Evolutionary conservation across 2,797 vertebrate species (phyloP).

Genomic region (Gymnothorax javanicus): DNA sequence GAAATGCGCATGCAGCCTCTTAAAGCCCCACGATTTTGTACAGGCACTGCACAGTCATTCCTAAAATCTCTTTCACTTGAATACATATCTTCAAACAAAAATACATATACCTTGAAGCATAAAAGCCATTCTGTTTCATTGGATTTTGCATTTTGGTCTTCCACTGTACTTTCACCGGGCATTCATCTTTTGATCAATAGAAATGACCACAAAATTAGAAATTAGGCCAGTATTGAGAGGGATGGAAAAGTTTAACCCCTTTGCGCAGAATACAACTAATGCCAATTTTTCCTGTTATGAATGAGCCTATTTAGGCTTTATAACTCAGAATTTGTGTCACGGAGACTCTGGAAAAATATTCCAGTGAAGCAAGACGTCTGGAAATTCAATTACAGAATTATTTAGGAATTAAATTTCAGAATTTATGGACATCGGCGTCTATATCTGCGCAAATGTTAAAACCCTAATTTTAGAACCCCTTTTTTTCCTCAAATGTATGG

Average conservation of each 20-base stretch:
- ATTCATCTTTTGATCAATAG: not conserved
- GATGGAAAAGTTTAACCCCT: not conserved
- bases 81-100: not conserved
- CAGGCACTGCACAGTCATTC: not conserved
- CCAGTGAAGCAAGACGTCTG: too few species aligned
- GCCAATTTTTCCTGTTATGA: too few species aligned
- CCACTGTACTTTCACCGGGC: not conserved
- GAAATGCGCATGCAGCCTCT: not conserved
- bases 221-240: not conserved
- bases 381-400: too few species aligned
- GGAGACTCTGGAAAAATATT: too few species aligned
- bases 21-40: not conserved
- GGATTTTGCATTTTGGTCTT: not conserved
- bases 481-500: not conserved
- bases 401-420: too few species aligned
- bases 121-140: not conserved
- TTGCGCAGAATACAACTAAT: too few species aligned
- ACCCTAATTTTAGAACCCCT: not conserved
- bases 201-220: conserved; percentile 2
- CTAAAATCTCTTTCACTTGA: not conserved
- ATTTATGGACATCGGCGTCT: too few species aligned
- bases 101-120: not conserved
- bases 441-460: too few species aligned
- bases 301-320: too few species aligned
- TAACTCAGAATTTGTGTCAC: too few species aligned